Percentiles rank a stretch among this genome's conserved stretches.
phyloP scores from a whole-genome alignment of 2,797 vertebrate species.

The Limosa lapponica region DNA sequence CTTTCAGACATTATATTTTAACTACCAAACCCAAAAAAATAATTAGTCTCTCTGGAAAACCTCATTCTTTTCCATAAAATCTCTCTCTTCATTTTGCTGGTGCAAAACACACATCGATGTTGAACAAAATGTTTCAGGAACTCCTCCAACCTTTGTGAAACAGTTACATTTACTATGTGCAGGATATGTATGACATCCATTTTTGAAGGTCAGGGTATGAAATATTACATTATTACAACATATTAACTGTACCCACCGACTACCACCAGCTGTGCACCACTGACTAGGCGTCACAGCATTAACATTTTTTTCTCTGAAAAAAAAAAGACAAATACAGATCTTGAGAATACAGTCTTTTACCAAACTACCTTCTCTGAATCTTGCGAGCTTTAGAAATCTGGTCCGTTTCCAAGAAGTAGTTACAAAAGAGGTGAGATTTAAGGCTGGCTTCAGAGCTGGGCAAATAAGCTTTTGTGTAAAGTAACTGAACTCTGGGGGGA shows the following conservation, averaged over 20 bases:
- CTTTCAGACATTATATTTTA: background rate
- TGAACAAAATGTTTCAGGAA: background rate
- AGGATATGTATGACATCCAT: background rate
- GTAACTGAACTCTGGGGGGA: background rate
- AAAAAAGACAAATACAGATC: background rate
- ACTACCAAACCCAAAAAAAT: background rate
- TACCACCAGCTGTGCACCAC: background rate
- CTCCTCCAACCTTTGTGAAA: background rate
- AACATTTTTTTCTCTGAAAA: background rate
- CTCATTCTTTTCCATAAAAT: background rate
- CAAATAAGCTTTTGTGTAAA: background rate
- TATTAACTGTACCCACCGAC: background rate
- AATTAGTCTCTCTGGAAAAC: background rate
- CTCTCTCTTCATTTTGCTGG: background rate
- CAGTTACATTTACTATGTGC: background rate
- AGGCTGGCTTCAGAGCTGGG: background rate
- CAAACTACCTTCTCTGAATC: background rate
- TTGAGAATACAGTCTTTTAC: background rate
- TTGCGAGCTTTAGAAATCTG: background rate
- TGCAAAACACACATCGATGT: background rate
- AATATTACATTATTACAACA: background rate
- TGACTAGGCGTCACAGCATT: background rate
- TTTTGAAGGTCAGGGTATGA: background rate
- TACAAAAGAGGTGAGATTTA: conserved; percentile 15
- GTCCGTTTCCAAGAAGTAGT: background rate